Percentiles rank a stretch among this genome's conserved stretches.
Conservation (phyloP, 2,888 invertebrate genomes). For the Blera fallax region DNA sequence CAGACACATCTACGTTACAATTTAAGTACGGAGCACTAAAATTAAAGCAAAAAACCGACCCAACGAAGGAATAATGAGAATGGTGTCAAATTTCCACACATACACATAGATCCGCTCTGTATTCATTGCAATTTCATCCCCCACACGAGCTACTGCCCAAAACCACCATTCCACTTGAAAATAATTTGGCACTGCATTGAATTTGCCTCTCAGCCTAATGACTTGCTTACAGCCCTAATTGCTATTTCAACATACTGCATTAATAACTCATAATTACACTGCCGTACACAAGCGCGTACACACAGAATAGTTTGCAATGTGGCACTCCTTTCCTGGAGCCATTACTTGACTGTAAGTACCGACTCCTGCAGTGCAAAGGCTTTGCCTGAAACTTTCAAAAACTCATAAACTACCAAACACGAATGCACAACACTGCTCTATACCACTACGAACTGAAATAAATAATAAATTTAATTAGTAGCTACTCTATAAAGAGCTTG, state of each 20-base stretch:
- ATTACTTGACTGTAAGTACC: conserved; percentile 22
- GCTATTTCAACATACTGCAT: conserved; percentile 12
- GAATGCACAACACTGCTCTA: neutral
- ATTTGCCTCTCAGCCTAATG: neutral
- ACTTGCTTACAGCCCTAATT: conserved; percentile 16
- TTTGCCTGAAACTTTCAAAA: conserved; percentile 1
- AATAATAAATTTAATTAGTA: conserved; percentile 61
- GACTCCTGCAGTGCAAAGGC: neutral
- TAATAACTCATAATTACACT: conserved; percentile 16
- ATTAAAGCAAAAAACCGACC: too few relatives aligned
- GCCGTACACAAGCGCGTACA: neutral
- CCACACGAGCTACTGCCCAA: neutral
- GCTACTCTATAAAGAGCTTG: neutral
- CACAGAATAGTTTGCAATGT: neutral
- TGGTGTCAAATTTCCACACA: too few relatives aligned
- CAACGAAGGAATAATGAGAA: too few relatives aligned
- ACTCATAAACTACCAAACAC: neutral
- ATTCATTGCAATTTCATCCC: neutral
- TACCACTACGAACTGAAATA: conserved; percentile 11
- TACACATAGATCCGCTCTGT: too few relatives aligned
- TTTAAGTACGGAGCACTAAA: too few relatives aligned
- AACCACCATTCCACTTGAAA: neutral
- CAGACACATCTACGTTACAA: too few relatives aligned
- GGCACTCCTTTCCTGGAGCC: neutral
- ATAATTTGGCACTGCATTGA: conserved; percentile 10